Conservation (phyloP, 2,888 invertebrate species). For the Rhingia campestris region DNA sequence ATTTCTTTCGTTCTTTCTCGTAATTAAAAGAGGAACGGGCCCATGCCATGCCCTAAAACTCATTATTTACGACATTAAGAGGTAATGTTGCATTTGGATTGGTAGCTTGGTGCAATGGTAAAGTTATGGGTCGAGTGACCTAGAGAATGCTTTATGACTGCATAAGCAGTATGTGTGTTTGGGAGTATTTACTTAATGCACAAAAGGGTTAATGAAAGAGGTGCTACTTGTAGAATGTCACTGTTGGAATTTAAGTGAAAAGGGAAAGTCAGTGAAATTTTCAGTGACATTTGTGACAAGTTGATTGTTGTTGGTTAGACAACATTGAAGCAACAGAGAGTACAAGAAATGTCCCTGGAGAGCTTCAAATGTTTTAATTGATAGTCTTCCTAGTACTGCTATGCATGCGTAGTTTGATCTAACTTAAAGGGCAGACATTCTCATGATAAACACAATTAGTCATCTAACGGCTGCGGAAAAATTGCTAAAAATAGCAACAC, state of each 20-base stretch:
- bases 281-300: too few species aligned
- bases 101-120: slow-evolving; percentile 5
- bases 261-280: slow-evolving; percentile 9
- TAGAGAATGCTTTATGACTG: slow-evolving; percentile 46
- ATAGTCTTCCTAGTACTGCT: too few species aligned
- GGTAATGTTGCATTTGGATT: slow-evolving; percentile 27
- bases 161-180: neutral
- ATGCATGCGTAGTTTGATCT: too few species aligned
- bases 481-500: too few species aligned
- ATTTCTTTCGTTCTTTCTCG: neutral
- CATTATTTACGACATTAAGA: slow-evolving; percentile 29
- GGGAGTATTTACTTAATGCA: slow-evolving; percentile 4
- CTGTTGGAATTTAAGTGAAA: slow-evolving; percentile 26
- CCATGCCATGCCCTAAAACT: slow-evolving; percentile 43
- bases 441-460: too few species aligned
- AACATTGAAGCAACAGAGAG: too few species aligned
- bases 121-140: slow-evolving; percentile 6
- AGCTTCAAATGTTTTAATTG: too few species aligned
- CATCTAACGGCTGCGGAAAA: too few species aligned
- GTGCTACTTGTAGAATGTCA: neutral
- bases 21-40: slow-evolving; percentile 31
- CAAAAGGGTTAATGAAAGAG: slow-evolving; percentile 17
- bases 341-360: too few species aligned
- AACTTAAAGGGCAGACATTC: too few species aligned
- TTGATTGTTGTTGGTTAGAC: too few species aligned